phyloP scores from a whole-genome alignment of 2,888 invertebrate species.

The Eristalinus sepulchralis region DNA sequence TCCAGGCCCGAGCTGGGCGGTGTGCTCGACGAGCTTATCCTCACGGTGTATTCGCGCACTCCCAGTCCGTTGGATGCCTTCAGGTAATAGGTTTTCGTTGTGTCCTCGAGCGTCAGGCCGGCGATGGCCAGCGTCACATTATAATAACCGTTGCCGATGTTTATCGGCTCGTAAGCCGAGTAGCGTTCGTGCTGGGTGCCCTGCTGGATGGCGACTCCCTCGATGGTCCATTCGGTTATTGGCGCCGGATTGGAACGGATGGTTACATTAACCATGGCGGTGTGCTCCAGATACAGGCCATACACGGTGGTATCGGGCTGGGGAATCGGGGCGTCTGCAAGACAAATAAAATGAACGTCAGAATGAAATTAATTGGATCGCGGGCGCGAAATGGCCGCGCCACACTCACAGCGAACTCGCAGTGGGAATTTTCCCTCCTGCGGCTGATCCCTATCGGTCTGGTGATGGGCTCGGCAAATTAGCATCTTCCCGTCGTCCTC shows the following conservation, averaged over 20 bases:
- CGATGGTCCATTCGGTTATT: constrained; percentile 86
- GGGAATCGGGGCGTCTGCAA: constrained; percentile 85
- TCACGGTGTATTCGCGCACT: constrained; percentile 84
- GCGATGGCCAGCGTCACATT: constrained; percentile 86
- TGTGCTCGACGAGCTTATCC: constrained; percentile 86
- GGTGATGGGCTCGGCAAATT: constrained; percentile 86
- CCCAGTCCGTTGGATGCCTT: constrained; percentile 87
- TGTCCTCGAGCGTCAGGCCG: constrained; percentile 88
- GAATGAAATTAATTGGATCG: background rate
- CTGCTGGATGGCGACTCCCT: constrained; percentile 82
- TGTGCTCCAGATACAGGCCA: constrained; percentile 87
- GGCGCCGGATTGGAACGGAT: constrained; percentile 88
- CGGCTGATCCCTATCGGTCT: constrained; percentile 78
- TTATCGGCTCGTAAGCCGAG: constrained; percentile 77
- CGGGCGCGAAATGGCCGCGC: background rate
- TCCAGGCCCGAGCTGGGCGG: constrained; percentile 87
- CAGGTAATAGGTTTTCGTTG: constrained; percentile 86
- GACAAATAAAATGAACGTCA: background rate
- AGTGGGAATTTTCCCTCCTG: constrained; percentile 79
- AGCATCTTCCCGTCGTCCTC: constrained; percentile 86
- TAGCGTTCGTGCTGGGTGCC: constrained; percentile 80
- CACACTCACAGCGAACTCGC: constrained; percentile 84
- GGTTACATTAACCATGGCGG: constrained; percentile 88
- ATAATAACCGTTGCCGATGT: constrained; percentile 84
- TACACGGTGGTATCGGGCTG: constrained; percentile 85